These are phyloP conservation scores for Alectura lathami DNA, from an alignment of 2,113 vertebrate species.

Conservation along the genomic window DNA sequence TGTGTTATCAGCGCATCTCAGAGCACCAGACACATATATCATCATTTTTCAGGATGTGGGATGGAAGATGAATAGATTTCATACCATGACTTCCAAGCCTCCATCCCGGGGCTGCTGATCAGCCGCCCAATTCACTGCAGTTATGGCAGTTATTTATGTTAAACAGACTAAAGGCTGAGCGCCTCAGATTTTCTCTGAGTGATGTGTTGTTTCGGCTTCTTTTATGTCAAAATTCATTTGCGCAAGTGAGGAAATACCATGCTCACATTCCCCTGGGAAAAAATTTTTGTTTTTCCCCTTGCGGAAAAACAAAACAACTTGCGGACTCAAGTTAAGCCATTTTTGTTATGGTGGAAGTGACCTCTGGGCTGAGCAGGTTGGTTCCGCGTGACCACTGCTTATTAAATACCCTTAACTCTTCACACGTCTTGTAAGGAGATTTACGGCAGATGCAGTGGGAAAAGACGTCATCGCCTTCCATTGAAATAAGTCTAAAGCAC, in stretches of 20 bases:
- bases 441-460: neutral
- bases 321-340: neutral
- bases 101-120: slow-evolving; percentile 12
- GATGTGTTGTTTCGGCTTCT: slow-evolving; percentile 28
- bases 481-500: neutral
- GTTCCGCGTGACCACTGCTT: neutral
- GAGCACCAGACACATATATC: neutral
- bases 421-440: neutral
- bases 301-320: neutral
- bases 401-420: neutral
- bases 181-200: slow-evolving; percentile 2
- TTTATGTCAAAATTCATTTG: neutral
- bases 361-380: neutral
- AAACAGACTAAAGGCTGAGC: slow-evolving; percentile 20
- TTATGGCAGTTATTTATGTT: slow-evolving; percentile 56
- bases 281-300: too few species aligned
- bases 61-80: slow-evolving; percentile 34
- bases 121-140: slow-evolving; percentile 38
- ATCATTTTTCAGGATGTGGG: slow-evolving; percentile 29
- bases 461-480: neutral
- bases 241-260: neutral
- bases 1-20: neutral
- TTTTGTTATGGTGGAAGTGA: neutral
- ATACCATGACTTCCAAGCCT: slow-evolving; percentile 59
- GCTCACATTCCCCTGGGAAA: neutral